Percentiles rank a stretch among this genome's conserved stretches.
Conservation (phyloP, 30 jellyfish, hydroid and myxozoan species). For the Hydra vulgaris region DNA sequence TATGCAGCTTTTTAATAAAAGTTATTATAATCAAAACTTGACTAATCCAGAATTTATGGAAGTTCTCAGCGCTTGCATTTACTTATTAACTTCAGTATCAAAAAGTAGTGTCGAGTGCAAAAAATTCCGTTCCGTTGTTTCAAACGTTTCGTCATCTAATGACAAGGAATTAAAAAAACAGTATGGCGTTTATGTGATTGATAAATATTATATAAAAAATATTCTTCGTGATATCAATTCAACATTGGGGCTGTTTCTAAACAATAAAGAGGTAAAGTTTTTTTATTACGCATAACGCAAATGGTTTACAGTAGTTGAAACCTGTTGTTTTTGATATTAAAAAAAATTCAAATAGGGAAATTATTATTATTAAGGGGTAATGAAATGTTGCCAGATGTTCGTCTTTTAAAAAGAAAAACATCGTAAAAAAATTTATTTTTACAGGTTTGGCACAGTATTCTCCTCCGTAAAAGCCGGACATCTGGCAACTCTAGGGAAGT, state of each 20-base stretch:
- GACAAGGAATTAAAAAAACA: background rate
- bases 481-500: too few species aligned
- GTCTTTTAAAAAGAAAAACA: too few species aligned
- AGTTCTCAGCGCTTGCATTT: background rate
- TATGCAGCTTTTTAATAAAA: background rate
- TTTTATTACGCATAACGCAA: too few species aligned
- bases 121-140: background rate
- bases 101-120: constrained; percentile 26
- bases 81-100: background rate
- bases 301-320: too few species aligned
- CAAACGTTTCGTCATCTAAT: background rate
- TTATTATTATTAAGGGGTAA: too few species aligned
- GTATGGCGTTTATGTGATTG: background rate
- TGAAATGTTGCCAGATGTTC: too few species aligned
- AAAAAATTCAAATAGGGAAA: too few species aligned
- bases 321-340: too few species aligned
- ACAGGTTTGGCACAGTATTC: too few species aligned
- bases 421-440: too few species aligned
- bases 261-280: background rate
- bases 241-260: constrained; percentile 2
- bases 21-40: background rate
- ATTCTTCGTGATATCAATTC: constrained; percentile 13
- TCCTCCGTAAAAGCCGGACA: too few species aligned
- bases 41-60: background rate
- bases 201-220: constrained; percentile 4